Conservation (phyloP, 2,888 invertebrate genomes). For the Meiosimyza platycephala region DNA sequence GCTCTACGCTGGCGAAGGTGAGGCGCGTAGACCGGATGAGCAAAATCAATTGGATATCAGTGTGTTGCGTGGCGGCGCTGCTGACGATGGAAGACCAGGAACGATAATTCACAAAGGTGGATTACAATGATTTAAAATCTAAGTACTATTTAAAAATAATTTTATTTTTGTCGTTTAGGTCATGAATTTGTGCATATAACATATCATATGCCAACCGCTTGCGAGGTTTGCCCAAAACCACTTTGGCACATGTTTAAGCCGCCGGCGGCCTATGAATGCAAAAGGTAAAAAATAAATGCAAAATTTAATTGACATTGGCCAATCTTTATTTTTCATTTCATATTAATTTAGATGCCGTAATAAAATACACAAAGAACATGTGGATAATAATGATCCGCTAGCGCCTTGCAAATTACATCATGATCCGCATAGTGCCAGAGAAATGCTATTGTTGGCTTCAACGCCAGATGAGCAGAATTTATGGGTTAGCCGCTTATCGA, state of each 20-base stretch:
- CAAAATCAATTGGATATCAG: slow-evolving; percentile 72
- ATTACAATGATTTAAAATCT: background rate
- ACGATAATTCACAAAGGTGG: slow-evolving; percentile 67
- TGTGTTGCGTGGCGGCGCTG: slow-evolving; percentile 68
- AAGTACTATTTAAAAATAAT: background rate
- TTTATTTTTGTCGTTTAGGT: slow-evolving; percentile 67
- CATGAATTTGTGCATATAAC: slow-evolving; percentile 97
- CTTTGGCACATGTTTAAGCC: slow-evolving; percentile 98
- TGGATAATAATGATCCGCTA: slow-evolving; percentile 82
- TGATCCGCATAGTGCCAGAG: slow-evolving; percentile 93
- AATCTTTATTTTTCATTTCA: background rate
- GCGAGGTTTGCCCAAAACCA: slow-evolving; percentile 97
- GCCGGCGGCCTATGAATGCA: slow-evolving; percentile 96
- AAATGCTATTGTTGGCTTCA: slow-evolving; percentile 89
- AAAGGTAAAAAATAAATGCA: slow-evolving; percentile 70
- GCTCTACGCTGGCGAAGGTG: slow-evolving; percentile 97
- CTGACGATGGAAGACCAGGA: slow-evolving; percentile 64
- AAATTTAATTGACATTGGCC: background rate
- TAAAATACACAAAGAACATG: slow-evolving; percentile 98
- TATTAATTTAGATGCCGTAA: slow-evolving; percentile 83
- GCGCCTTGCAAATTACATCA: slow-evolving; percentile 97
- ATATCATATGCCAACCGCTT: slow-evolving; percentile 98
- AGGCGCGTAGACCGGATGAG: slow-evolving; percentile 83
- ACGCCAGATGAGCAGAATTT: slow-evolving; percentile 88
- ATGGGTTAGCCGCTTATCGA: slow-evolving; percentile 92